Base-by-base conservation (phyloP, 2,797 vertebrate genomes). In the Ispidina picta region DNA sequence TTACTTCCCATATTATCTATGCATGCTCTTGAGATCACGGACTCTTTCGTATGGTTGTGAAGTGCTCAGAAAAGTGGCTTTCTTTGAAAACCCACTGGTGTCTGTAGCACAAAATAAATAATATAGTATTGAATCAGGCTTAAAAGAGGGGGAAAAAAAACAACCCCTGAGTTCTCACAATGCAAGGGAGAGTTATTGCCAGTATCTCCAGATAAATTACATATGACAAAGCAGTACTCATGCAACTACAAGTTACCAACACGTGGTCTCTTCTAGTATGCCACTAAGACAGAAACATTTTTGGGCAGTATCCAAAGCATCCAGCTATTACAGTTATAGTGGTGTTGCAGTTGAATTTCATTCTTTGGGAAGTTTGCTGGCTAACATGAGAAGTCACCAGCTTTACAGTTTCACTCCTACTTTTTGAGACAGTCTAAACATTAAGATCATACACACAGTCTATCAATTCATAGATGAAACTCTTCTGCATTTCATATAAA, bases 181-280 rank as follows among this genome's bases (percentile, higher is more conserved):
- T 55, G 63, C 48, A 63, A 83, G 11, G 7, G 48, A 88, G 60
- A 82, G 49, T 80, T 79, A 86, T 89, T 83, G 39, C 28, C 88
- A 69, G 22, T 65, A 89, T 75, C 29, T 69, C 59, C 83, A 92
- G 71, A 82, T 49, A 68, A 92, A 94, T 64, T 83, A 56, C n/a
- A 76, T 86, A 69, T 91, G 60, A 91, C 88, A 95, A 95, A 94
- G 86, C 66, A 56, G 80, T 55, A 92, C 48, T 88, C 78, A 79
- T 44, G n/a, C 59, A 86, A 86, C 78, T 15, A 81, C 14, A 81
- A 92, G 85, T 81, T 74, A 93, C n/a, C 49, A 17, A 83, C 59
- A 89, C 73, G 74, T 28, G 89, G 78, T 44, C 66, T 70, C 59
- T 75, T 89, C 58, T 94, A 68, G 86, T 66, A 91, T 90, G 88